Evolutionary conservation across 2,888 invertebrate species (phyloP), one percentile per base, ranked within the genome.

Genomic region (Eupsilia transversa): DNA sequence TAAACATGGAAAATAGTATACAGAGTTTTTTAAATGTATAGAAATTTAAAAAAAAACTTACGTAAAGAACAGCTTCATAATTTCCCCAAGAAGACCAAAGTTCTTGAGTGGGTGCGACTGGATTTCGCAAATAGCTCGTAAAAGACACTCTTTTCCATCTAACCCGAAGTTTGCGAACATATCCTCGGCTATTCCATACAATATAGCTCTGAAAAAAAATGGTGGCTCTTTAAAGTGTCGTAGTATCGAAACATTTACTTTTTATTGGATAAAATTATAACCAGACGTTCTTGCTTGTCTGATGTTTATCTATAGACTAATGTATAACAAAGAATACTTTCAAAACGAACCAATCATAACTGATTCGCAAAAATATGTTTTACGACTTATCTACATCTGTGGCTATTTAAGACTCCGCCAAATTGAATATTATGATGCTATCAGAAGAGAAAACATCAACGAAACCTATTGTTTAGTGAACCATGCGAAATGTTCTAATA

Each of bases 91-190:
- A 67, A 98, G 97, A 9, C 98, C 98, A 87, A 98, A 98, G 87
- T 98, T 98, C 66, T 97, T 97, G 79, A 98, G 93, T 0, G 98
- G 97, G 89, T 98, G 97, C 0, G 98, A 98, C 89, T 98, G 98
- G 59, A 98, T 97, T 94, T 98, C 98, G 89, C 98, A 98, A 79
- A 98, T 98, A 1, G 98, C 98, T 81, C 98, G 96, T 65, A 98
- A 94, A 1, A 98, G 93, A 90, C 98, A 98, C 5, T 98, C 98
- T 89, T 97, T 98, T 38, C 98, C 98, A 83, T 98, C 97, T 94
- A 98, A 94, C 0, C 98, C 98, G 82, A 98, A 98, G 86, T 98
- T 98, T 60, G 97, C 97, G 70, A 98, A 93, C 91, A 98, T 97
- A 89, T 98, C 98, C 91, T 98, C 98, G 0, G 98, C 97, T 6